Base-by-base conservation (phyloP, 1,140 invertebrate genomes). In the Samia ricini region DNA sequence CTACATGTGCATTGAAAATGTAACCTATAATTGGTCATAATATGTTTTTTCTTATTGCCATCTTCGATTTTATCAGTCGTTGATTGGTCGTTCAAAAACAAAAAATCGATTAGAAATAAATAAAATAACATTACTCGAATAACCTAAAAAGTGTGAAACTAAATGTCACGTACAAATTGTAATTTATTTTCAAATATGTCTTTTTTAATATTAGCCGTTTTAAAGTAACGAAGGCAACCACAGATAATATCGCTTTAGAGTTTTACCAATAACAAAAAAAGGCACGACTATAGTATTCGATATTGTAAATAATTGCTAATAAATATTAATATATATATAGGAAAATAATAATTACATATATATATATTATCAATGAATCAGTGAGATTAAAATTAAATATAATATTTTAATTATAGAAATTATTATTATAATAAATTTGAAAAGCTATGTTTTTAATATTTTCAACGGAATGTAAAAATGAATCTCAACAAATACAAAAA, bases 301-400 rank as follows among this genome's bases (percentile, higher is more conserved):
- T 52, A 52, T 62, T 89, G 86, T 88, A 89, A 81, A 89, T 89
- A 88, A 77, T 83, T 62, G 79, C 82, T 81, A 48, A 74, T 83
- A 87, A 83, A 69, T 76, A 84, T 79, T 77, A 84, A 77, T 82
- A 83, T 89, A n/a, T 42, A 15, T 42, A 42, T 42, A 42, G 33
- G 33, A 12, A 42, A 42, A 15, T 42, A 42, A 42, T 42, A 15
- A 42, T 15, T 42, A 87, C 75, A n/a, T 83, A 68, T 79, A 80
- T 87, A 82, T 83, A 86, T 79, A 70, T 81, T 86, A 84, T 88
- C 33, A 82, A 85, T 81, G 78, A 83, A 76, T 76, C 78, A 89
- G 86, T 89, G 86, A 89, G 86, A 89, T 89, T 89, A 89, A 82
- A 83, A 67, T 87, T 83, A 84, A 78, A 69, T 60, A 80, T 73